Conservation (phyloP, 2,113 vertebrate species). For the Python bivittatus region DNA sequence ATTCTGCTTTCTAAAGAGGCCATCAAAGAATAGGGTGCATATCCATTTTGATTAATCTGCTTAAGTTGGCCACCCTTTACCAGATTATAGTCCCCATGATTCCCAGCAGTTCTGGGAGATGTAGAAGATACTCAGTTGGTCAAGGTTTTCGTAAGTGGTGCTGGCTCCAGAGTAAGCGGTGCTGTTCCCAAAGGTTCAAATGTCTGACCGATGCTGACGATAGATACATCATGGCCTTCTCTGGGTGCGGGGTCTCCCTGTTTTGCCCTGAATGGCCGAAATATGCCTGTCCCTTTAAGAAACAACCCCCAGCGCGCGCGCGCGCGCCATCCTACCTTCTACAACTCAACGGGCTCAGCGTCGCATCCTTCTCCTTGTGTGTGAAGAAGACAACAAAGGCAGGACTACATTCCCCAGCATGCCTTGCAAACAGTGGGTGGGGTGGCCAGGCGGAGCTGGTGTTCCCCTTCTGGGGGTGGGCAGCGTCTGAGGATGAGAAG, state of each 20-base stretch:
- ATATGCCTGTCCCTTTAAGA: background rate
- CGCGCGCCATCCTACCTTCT: background rate
- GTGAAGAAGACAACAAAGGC: constrained; percentile 12
- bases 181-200: background rate
- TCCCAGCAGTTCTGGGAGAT: background rate
- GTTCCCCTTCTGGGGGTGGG: background rate
- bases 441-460: background rate
- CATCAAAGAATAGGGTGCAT: background rate
- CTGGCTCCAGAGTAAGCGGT: too few species aligned
- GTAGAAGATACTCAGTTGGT: background rate
- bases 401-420: constrained; percentile 4
- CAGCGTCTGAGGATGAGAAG: background rate
- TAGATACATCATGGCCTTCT: background rate
- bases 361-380: background rate
- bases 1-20: background rate
- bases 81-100: background rate
- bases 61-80: background rate
- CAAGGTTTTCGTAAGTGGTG: background rate
- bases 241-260: background rate
- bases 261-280: background rate
- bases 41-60: background rate
- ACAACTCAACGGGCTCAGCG: background rate
- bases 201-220: background rate
- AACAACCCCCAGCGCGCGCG: background rate
- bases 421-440: background rate